Evolutionary conservation across 2,888 invertebrate genomes (phyloP).

Genomic region (Epinotia brunnichana): DNA sequence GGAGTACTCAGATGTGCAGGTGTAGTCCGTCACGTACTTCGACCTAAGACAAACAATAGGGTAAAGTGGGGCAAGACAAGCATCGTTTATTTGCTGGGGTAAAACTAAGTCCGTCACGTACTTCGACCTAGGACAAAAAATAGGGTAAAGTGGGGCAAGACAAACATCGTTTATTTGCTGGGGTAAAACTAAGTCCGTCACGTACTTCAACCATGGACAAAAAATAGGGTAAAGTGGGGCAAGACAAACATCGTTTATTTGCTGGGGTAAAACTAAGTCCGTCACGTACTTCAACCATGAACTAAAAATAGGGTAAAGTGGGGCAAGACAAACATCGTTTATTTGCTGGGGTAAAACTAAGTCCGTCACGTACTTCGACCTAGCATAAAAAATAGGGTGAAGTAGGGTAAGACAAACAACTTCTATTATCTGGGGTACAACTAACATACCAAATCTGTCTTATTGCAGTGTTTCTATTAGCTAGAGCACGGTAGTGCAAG

Average conservation of each 20-base stretch:
- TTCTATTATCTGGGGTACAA: not conserved
- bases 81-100: not conserved
- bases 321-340: no score
- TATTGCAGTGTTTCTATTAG: no score
- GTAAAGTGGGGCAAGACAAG: not conserved
- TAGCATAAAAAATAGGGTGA: conserved; percentile 48
- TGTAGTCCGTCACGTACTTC: conserved; percentile 84
- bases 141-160: not conserved
- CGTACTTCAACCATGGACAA: conserved; percentile 78
- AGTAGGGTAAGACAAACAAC: not conserved
- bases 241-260: no score
- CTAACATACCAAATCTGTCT: no score
- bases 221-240: not conserved
- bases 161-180: not conserved
- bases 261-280: no score
- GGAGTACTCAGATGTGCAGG: conserved; percentile 85
- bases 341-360: conserved; percentile 53
- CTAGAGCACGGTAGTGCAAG: no score
- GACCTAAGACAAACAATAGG: conserved; percentile 64
- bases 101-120: conserved; percentile 80
- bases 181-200: conserved; percentile 59
- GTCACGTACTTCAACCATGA: no score
- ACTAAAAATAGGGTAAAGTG: no score
- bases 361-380: conserved; percentile 83
- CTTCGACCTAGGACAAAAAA: conserved; percentile 67